Evolutionary conservation across 2,888 invertebrate species (phyloP).

Genomic region (Scaptomyza reducta): DNA sequence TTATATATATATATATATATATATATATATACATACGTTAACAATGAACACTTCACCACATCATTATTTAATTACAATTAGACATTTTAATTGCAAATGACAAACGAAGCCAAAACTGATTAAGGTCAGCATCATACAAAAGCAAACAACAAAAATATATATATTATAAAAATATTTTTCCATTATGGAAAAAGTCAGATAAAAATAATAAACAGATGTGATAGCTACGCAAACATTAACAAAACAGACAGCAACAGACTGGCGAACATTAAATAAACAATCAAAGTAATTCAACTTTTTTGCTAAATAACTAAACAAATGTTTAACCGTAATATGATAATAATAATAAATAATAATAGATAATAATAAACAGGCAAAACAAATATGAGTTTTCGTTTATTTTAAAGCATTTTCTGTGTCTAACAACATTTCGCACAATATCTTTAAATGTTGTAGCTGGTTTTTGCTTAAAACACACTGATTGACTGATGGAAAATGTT

Average conservation of each 20-base stretch:
- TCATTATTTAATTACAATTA: slow-evolving; percentile 56
- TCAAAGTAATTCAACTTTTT: background rate
- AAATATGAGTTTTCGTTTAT: too few species aligned
- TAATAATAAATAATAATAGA: too few species aligned
- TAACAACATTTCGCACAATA: too few species aligned
- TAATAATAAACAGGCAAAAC: too few species aligned
- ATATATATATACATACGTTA: background rate
- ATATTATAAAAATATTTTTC: background rate
- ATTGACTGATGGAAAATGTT: too few species aligned
- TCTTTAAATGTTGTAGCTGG: too few species aligned
- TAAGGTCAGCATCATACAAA: slow-evolving; percentile 6
- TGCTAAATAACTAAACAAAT: too few species aligned
- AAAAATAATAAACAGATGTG: background rate
- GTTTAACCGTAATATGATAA: too few species aligned
- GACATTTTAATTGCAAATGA: slow-evolving; percentile 53
- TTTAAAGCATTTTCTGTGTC: too few species aligned
- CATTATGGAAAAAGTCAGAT: slow-evolving; percentile 2
- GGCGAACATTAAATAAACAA: background rate
- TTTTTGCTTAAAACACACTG: too few species aligned
- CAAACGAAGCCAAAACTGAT: slow-evolving; percentile 31
- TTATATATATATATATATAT: background rate
- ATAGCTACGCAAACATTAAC: background rate
- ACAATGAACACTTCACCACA: slow-evolving; percentile 36
- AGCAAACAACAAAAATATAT: background rate
- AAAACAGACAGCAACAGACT: background rate